Evolutionary conservation across 1,140 invertebrate genomes (phyloP).

Genomic region (Cyrtorhinus lividipennis): DNA sequence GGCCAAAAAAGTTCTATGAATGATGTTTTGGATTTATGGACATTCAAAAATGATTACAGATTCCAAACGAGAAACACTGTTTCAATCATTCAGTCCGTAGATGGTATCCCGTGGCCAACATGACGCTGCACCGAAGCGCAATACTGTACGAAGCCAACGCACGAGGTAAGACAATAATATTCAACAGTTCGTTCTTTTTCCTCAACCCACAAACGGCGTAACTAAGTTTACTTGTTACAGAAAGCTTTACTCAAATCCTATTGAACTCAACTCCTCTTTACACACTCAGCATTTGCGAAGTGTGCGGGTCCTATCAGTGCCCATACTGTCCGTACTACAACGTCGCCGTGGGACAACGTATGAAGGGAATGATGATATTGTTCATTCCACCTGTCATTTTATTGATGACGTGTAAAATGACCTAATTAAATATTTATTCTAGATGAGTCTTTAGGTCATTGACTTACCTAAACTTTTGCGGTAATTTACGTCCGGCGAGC

Average conservation of each 20-base stretch:
- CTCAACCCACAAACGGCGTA: no score
- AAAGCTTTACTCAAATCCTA: slow-evolving; percentile 39
- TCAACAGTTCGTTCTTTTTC: no score
- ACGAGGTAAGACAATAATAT: slow-evolving; percentile 32
- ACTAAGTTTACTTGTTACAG: slow-evolving; percentile 35
- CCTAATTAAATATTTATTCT: no score
- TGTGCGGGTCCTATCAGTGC: slow-evolving; percentile 49
- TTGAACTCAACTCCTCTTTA: slow-evolving; percentile 40
- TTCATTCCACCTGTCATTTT: no score
- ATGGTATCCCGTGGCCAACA: slow-evolving; percentile 45
- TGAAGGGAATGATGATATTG: no score
- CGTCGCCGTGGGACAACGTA: no score
- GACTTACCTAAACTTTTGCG: no score
- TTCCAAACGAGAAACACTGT: slow-evolving; percentile 32
- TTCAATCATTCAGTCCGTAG: slow-evolving; percentile 35
- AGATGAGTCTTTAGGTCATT: no score
- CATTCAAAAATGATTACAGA: no score
- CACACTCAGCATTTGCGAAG: slow-evolving; percentile 43
- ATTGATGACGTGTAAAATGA: no score
- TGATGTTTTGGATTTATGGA: no score
- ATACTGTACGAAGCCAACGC: slow-evolving; percentile 43
- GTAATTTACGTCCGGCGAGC: not conserved
- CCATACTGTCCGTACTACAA: slow-evolving; percentile 43
- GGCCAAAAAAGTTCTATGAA: no score
- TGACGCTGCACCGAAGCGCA: slow-evolving; percentile 38